Evolutionary conservation across 1,140 invertebrate genomes (phyloP), one percentile per base, ranked within the genome.

Genomic region (Drosophila mayri): DNA sequence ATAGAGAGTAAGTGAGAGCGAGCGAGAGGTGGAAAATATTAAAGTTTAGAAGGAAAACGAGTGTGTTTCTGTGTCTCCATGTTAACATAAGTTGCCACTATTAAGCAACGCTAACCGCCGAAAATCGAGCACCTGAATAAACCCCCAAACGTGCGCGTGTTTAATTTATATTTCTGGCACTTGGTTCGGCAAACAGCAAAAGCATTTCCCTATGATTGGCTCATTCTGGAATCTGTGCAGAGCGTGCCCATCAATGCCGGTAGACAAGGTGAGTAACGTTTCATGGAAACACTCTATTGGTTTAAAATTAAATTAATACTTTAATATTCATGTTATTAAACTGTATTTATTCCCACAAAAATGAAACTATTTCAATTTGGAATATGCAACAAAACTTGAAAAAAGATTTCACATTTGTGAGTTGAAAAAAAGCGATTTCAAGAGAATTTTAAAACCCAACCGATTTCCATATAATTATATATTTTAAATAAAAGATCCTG

Each of bases 181-280:
- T 80, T 77, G 71, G 76, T 79, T 86, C 40, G 57, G 55, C 70
- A 81, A 64, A 58, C 47, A 71, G 72, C 49, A 88, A 88, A 90
- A 88, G 70, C 73, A 90, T 81, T 92, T 92, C 94, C 94, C 94
- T 94, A 98, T 98, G 97, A 97, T 98, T 94, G 97, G 97, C 94
- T 97, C 97, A 95, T 97, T 98, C 95, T 97, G 97, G 96, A 98
- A 97, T 94, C 94, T 98, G 94, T 98, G 97, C 94, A 96, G 97
- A 94, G 96, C 97, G 94, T 98, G 97, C 94, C 97, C 97, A 93
- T 97, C 97, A 93, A 97, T 97, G 96, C 97, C 97, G 92, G 96
- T 97, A 93, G 97, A 97, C 94, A 98, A 98, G 97, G 97, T 98
- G 94, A 95, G 88, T 86, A 41, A 9, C 28, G 25, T 25, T 3